Percentiles rank a stretch among this genome's conserved stretches.
Evolutionary conservation across 2,797 vertebrate species (phyloP).

Genomic region (Meda fulgida): DNA sequence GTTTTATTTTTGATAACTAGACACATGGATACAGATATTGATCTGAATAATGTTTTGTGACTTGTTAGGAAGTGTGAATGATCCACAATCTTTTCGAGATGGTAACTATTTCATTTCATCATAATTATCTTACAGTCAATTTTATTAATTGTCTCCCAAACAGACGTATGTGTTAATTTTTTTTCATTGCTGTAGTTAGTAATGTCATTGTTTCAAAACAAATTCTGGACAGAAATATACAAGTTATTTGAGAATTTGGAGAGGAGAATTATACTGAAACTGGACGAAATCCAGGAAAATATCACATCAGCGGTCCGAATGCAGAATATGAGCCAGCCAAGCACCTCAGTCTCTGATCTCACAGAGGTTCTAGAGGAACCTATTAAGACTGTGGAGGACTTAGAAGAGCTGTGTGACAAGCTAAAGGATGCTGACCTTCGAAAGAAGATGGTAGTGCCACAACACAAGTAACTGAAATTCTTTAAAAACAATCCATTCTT

Average conservation of each 20-base stretch:
- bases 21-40: neutral
- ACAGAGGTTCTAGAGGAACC: neutral
- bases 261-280: too few species aligned
- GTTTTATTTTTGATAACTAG: too few species aligned
- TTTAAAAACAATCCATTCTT: too few species aligned
- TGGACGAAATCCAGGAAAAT: too few species aligned
- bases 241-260: neutral
- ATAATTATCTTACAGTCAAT: neutral
- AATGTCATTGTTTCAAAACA: neutral
- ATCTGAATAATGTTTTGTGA: neutral
- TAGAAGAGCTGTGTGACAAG: neutral
- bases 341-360: neutral
- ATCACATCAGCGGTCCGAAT: too few species aligned
- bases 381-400: neutral
- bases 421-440: neutral
- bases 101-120: neutral
- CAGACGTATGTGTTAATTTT: neutral
- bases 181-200: neutral
- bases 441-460: neutral
- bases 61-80: slow-evolving; percentile 2
- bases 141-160: too few species aligned
- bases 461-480: too few species aligned
- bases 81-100: slow-evolving; percentile 11
- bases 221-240: neutral
- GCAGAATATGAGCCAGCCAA: too few species aligned